phyloP scores from a whole-genome alignment of 2,113 vertebrate genomes.

The Indri indri region DNA sequence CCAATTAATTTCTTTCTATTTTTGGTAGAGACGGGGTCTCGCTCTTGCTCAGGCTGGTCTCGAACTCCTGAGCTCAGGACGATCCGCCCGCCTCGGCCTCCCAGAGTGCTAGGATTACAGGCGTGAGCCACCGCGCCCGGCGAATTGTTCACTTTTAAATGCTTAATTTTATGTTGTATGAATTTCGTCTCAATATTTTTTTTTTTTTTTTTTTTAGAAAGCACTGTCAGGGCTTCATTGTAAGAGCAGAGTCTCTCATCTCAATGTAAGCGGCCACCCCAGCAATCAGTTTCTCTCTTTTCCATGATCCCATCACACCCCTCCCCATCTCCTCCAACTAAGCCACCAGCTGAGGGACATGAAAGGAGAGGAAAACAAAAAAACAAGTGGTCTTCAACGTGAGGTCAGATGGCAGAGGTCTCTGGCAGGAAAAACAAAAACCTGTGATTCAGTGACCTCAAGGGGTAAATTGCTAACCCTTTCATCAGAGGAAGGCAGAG shows the following conservation, averaged over 20 bases:
- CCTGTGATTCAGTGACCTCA: slow-evolving; percentile 24
- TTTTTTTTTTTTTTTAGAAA: not conserved
- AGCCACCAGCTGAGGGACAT: slow-evolving; percentile 18
- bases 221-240: not conserved
- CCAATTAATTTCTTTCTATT: no score
- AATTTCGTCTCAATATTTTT: not conserved
- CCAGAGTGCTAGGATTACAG: no score
- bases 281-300: slow-evolving; percentile 11
- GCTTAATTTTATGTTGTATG: not conserved
- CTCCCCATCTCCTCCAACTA: not conserved
- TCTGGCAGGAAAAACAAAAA: slow-evolving; percentile 53
- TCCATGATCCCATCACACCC: not conserved
- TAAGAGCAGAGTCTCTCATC: not conserved
- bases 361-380: slow-evolving; percentile 40
- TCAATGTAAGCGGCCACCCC: not conserved
- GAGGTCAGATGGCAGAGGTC: slow-evolving; percentile 33
- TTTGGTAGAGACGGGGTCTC: no score
- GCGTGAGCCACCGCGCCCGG: no score
- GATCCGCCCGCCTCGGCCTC: no score
- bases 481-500: slow-evolving; percentile 12
- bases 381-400: not conserved
- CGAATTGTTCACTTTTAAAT: slow-evolving; percentile 18
- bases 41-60: no score
- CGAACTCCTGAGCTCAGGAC: no score
- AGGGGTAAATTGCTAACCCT: slow-evolving; percentile 28